phyloP scores from a whole-genome alignment of 2,113 vertebrate species.

The Channa maculata region DNA sequence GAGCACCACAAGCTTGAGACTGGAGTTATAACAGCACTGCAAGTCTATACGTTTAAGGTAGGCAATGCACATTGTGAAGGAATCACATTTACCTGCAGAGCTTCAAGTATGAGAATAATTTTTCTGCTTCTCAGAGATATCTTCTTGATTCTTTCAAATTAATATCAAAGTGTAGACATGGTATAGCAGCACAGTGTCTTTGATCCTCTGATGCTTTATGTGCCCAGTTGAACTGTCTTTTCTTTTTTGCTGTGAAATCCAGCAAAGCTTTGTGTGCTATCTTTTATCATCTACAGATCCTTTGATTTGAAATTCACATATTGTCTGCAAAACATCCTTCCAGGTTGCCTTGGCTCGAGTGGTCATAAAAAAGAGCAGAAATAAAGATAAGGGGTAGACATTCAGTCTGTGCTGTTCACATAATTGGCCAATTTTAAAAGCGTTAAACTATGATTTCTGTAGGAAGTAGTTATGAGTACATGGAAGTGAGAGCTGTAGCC shows the following conservation, averaged over 20 bases:
- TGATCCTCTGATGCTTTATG: conserved; percentile 63
- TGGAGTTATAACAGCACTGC: conserved; percentile 11
- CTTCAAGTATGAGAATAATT: conserved; percentile 53
- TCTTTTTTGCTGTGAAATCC: conserved; percentile 47
- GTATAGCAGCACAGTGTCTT: conserved; percentile 50
- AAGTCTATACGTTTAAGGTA: conserved; percentile 57
- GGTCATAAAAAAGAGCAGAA: conserved; percentile 9
- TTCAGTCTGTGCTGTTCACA: not conserved
- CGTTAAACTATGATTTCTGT: conserved; percentile 19
- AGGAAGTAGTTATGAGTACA: conserved; percentile 1
- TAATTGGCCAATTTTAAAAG: conserved; percentile 30
- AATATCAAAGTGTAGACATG: conserved; percentile 53
- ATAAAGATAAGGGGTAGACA: not conserved
- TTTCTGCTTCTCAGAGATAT: conserved; percentile 46
- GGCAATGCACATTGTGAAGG: conserved; percentile 38
- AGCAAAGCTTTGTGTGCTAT: conserved; percentile 34
- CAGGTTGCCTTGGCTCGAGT: conserved; percentile 24
- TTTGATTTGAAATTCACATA: conserved; percentile 61
- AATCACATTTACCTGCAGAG: conserved; percentile 41
- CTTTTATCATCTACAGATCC: conserved; percentile 46
- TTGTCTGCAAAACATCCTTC: conserved; percentile 43
- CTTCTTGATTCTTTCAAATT: conserved; percentile 64
- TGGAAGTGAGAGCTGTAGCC: conserved; percentile 15
- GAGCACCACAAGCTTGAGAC: conserved; percentile 21
- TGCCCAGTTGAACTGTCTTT: conserved; percentile 50